phyloP scores from a whole-genome alignment of 2,113 vertebrate genomes.

The Brachyhypopomus occidentalis region DNA sequence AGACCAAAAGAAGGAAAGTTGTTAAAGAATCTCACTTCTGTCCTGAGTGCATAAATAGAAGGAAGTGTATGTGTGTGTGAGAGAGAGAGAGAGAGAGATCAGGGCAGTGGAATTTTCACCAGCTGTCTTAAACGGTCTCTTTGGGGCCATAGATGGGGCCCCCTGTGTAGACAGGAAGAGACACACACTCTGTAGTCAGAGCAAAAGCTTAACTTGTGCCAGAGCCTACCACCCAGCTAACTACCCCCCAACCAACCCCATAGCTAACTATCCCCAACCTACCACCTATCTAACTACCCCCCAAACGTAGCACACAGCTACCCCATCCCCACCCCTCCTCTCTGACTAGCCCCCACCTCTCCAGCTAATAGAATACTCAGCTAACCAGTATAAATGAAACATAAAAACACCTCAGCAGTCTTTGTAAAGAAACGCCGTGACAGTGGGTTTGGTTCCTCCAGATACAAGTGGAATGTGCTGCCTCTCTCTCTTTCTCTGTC shows the following conservation, averaged over 20 bases:
- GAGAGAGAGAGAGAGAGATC: constrained; percentile 55
- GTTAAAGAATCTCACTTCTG: constrained; percentile 74
- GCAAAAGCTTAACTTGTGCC: no score
- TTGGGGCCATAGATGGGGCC: constrained; percentile 63
- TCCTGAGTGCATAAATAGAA: constrained; percentile 64
- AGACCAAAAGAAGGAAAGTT: constrained; percentile 70
- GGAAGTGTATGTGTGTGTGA: constrained; percentile 46
- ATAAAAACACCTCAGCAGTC: no score
- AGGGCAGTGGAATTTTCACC: constrained; percentile 71
- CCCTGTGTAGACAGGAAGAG: constrained; percentile 27
- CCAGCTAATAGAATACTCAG: no score
- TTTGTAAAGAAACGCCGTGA: no score
- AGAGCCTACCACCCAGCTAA: no score
- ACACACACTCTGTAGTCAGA: constrained; percentile 4
- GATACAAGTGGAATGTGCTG: no score
- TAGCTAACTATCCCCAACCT: not conserved
- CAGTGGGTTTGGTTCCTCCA: no score
- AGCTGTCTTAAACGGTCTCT: constrained; percentile 71
- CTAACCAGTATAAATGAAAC: no score
- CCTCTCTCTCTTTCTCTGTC: constrained; percentile 4
- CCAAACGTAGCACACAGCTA: not conserved
- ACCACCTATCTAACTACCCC: no score
- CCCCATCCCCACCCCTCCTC: not conserved
- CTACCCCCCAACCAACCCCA: not conserved
- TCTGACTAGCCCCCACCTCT: not conserved